A percentile compares a stretch with the other conserved stretches of the same genome.
Conservation (phyloP, 1,140 invertebrate genomes). For the Hesperophylax magnus region DNA sequence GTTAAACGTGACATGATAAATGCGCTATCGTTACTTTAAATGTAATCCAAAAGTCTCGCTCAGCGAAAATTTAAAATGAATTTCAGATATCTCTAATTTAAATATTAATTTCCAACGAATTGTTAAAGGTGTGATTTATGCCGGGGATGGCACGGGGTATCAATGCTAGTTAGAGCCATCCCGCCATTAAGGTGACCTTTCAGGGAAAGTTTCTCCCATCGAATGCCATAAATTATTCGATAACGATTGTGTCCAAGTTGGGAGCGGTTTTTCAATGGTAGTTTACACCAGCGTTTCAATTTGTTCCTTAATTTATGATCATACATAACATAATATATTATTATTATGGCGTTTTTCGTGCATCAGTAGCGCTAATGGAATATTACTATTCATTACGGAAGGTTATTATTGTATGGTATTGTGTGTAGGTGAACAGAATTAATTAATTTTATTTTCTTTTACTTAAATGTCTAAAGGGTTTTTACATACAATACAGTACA, state of each 20-base stretch:
- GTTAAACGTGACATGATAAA: not conserved
- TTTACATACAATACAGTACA: no score
- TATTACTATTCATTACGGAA: no score
- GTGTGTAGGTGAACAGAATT: no score
- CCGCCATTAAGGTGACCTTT: slow-evolving; percentile 21
- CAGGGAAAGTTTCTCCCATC: slow-evolving; percentile 13
- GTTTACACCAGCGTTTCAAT: not conserved
- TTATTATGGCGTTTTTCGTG: no score
- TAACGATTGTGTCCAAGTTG: slow-evolving; percentile 19
- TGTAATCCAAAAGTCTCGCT: not conserved
- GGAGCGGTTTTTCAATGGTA: slow-evolving; percentile 11
- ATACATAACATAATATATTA: not conserved
- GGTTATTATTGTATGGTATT: no score
- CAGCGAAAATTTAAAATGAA: slow-evolving; percentile 23
- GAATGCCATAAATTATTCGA: slow-evolving; percentile 22
- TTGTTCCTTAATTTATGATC: slow-evolving; percentile 5
- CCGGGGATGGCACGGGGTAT: not conserved
- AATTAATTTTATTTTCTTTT: no score
- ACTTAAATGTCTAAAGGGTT: no score
- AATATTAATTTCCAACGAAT: slow-evolving; percentile 21
- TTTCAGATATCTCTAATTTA: slow-evolving; percentile 15
- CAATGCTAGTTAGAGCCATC: slow-evolving; percentile 11
- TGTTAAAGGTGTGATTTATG: slow-evolving; percentile 23
- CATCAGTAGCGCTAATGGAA: no score
- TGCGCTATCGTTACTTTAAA: not conserved